phyloP scores from a whole-genome alignment of 1,140 invertebrate genomes.

The Plodia interpunctella region DNA sequence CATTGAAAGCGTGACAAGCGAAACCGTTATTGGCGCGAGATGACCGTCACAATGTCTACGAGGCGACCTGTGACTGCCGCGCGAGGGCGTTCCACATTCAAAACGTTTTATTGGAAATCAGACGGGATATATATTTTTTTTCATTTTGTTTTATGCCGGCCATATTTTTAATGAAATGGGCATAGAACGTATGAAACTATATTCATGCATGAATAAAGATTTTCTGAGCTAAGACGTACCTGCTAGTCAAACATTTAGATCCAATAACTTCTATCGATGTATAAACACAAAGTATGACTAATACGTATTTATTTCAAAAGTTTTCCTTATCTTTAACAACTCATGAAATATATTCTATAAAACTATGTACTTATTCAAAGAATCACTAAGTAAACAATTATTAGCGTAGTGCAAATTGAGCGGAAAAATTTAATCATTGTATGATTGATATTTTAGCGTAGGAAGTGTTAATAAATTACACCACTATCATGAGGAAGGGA shows the following conservation, averaged over 20 bases:
- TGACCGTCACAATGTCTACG: constrained; percentile 52
- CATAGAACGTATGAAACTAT: no score
- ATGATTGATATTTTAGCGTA: no score
- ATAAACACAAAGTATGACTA: no score
- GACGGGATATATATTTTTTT: not conserved
- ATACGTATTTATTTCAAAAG: not conserved
- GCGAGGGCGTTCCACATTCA: not conserved
- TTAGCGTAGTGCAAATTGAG: not conserved
- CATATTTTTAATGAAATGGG: no score
- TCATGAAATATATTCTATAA: not conserved
- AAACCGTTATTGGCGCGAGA: constrained; percentile 56
- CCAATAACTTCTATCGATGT: no score
- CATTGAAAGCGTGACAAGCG: constrained; percentile 42
- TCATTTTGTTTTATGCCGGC: not conserved
- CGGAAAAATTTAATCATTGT: no score
- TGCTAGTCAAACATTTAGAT: no score
- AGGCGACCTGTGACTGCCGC: constrained; percentile 8
- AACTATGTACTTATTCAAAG: not conserved
- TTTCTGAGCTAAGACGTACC: no score
- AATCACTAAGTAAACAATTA: not conserved
- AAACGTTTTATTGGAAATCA: not conserved
- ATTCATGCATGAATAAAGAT: no score
- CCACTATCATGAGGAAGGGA: no score
- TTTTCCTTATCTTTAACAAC: not conserved
- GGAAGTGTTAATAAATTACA: no score